Evolutionary conservation across 2,797 vertebrate species (phyloP).

Genomic region (Halcyon chelicuti): DNA sequence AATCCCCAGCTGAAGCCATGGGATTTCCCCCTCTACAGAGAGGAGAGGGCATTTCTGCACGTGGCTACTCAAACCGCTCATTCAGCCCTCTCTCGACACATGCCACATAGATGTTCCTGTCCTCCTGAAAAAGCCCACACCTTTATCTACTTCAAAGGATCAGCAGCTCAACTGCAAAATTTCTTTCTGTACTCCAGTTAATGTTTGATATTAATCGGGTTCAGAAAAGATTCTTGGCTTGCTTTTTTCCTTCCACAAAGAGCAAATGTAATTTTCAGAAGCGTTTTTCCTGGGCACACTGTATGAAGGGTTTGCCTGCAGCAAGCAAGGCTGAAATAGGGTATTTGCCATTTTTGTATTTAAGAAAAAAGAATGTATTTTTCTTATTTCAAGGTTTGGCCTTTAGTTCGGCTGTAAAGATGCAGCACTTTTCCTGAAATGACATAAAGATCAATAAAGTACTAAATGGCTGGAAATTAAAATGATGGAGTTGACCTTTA

Average conservation of each 20-base stretch:
- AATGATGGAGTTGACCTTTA: slow-evolving; percentile 61
- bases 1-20: background rate
- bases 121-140: background rate
- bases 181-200: background rate
- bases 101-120: background rate
- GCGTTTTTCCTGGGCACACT: background rate
- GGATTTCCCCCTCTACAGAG: background rate
- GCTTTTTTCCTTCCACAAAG: background rate
- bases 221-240: background rate
- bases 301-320: background rate
- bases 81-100: background rate
- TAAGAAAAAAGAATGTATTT: background rate
- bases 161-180: background rate
- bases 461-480: slow-evolving; percentile 55
- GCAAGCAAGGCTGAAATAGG: background rate
- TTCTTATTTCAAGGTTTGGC: slow-evolving; percentile 11
- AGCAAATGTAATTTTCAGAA: background rate
- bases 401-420: slow-evolving; percentile 4
- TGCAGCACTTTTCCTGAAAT: background rate
- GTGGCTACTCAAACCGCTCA: background rate
- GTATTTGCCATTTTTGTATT: background rate
- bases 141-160: background rate
- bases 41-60: background rate
- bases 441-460: slow-evolving; percentile 50
- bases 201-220: slow-evolving; percentile 5